Evolutionary conservation across 2,113 vertebrate genomes (phyloP).

Genomic region (Rhea americana): DNA sequence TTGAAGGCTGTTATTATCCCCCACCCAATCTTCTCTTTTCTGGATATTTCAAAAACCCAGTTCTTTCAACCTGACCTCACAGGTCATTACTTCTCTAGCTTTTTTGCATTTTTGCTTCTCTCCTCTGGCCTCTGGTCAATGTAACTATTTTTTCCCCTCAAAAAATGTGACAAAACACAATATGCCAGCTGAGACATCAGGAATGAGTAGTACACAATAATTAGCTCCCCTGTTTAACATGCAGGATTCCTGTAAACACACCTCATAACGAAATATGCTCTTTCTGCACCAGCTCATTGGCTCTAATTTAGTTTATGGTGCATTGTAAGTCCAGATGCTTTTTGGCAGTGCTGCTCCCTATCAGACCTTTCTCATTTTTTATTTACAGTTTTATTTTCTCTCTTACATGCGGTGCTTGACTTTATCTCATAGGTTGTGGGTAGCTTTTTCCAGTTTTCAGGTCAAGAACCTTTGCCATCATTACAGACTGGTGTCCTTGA

Average conservation of each 20-base stretch:
- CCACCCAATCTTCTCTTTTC: neutral
- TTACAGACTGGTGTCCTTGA: neutral
- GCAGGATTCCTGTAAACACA: constrained; percentile 21
- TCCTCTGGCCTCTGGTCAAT: neutral
- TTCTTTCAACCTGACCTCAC: constrained; percentile 24
- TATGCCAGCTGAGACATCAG: constrained; percentile 14
- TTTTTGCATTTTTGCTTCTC: neutral
- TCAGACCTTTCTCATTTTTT: neutral
- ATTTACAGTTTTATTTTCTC: neutral
- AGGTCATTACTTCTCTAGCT: neutral
- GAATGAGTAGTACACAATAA: neutral
- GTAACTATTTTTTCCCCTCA: neutral
- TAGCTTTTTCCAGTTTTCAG: neutral
- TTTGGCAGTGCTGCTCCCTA: neutral
- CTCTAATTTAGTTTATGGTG: neutral
- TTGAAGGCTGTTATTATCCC: constrained; percentile 1
- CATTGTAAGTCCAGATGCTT: neutral
- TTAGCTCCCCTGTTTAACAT: constrained; percentile 12
- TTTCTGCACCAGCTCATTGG: neutral
- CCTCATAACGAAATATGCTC: constrained; percentile 3
- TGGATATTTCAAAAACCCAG: neutral
- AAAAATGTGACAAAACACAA: neutral
- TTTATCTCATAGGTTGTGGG: neutral
- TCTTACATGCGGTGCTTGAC: rapidly evolving
- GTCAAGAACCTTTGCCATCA: neutral